These are phyloP conservation scores for Catostylus mosaicus DNA, from an alignment of 30 jellyfish, hydroid and myxozoan genomes.

Conservation along the genomic window DNA sequence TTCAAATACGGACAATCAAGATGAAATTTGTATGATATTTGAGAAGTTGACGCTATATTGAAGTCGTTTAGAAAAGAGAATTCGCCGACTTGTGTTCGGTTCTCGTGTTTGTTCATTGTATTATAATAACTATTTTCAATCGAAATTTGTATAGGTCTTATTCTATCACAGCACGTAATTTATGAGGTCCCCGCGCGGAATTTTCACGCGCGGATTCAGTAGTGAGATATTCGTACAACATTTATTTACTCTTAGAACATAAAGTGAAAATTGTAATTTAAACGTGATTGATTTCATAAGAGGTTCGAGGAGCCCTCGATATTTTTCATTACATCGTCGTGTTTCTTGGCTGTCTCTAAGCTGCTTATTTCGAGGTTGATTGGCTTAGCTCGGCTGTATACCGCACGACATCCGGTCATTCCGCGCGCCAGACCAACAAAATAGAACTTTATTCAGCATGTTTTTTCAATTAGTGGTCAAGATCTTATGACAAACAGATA, in stretches of 20 bases:
- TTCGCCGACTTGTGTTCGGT: conserved; percentile 60
- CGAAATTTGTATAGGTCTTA: conserved; percentile 73
- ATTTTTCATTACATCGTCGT: not conserved
- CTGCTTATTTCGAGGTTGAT: not conserved
- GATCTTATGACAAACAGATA: not conserved
- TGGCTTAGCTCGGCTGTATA: conserved; percentile 13
- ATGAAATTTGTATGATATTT: conserved; percentile 68
- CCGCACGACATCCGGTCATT: conserved; percentile 46
- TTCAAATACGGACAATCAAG: conserved; percentile 78
- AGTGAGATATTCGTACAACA: conserved; percentile 44
- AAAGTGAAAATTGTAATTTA: conserved; percentile 65
- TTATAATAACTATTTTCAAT: conserved; percentile 59
- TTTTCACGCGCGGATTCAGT: conserved; percentile 36
- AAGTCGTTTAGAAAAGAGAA: conserved; percentile 53
- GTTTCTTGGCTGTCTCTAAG: conserved; percentile 18
- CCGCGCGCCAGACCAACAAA: conserved; percentile 20
- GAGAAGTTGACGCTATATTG: conserved; percentile 69
- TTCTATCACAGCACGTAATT: conserved; percentile 75
- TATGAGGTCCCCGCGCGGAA: conserved; percentile 37
- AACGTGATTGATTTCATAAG: conserved; percentile 46
- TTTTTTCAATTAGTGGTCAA: not conserved
- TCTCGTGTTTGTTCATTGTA: conserved; percentile 40
- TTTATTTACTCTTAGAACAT: conserved; percentile 49
- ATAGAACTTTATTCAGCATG: conserved; percentile 1
- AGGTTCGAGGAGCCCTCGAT: conserved; percentile 33